phyloP scores from a whole-genome alignment of 2,888 invertebrate species.

The Meiosimyza platycephala region DNA sequence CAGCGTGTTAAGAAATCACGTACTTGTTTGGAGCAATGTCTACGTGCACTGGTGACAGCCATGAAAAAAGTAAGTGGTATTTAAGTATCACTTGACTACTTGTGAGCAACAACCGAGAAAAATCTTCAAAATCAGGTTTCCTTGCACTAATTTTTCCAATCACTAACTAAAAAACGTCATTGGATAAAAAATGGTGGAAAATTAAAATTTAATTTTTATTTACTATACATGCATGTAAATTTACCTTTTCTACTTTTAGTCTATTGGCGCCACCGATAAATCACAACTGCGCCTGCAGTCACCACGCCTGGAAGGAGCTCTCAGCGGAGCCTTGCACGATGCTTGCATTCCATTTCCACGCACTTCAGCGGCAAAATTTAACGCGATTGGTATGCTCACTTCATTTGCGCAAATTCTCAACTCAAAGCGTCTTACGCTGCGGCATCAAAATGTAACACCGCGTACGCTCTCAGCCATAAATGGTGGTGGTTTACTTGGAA shows the following conservation, averaged over 20 bases:
- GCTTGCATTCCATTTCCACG: conserved; percentile 93
- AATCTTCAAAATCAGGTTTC: not conserved
- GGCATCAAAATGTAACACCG: conserved; percentile 82
- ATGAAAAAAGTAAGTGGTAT: conserved; percentile 68
- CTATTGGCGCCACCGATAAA: conserved; percentile 60
- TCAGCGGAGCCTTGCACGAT: conserved; percentile 70
- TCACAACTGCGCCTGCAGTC: conserved; percentile 65
- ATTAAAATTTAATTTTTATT: not conserved
- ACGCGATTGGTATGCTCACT: conserved; percentile 85
- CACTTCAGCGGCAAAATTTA: conserved; percentile 94
- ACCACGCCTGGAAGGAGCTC: conserved; percentile 65
- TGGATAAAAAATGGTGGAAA: too few relatives aligned
- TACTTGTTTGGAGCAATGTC: conserved; percentile 88
- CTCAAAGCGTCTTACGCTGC: conserved; percentile 75
- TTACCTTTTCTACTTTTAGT: conserved; percentile 45
- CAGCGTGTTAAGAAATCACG: conserved; percentile 86
- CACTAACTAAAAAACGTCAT: too few relatives aligned
- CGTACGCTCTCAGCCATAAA: conserved; percentile 81
- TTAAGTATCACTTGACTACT: not conserved
- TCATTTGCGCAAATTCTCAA: conserved; percentile 84
- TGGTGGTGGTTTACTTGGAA: conserved; percentile 65
- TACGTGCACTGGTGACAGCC: conserved; percentile 76
- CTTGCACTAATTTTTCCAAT: not conserved
- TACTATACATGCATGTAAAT: not conserved
- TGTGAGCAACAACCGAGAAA: too few relatives aligned